Evolutionary conservation across 2,888 invertebrate species (phyloP), one percentile per base, ranked within the genome.

Genomic region (Xestia xanthographa): DNA sequence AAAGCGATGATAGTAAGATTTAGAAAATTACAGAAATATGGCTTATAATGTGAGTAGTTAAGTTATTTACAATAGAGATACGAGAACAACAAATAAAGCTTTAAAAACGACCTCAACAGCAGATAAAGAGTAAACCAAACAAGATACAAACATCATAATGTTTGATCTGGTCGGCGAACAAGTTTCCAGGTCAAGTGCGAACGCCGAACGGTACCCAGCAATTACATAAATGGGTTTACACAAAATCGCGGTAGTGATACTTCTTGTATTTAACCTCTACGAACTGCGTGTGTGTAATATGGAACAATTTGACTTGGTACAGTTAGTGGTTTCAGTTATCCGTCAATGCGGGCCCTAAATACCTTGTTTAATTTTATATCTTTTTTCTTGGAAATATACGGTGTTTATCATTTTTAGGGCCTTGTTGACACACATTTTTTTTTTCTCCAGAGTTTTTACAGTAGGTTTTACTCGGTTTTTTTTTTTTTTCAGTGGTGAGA

Each of bases 181-280:
- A 85, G 85, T 85, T 91, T 90, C 86, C 89, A 89, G 91, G 91
- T 92, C 90, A 90, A 88, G 88, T 92, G 91, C 92, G 91, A 89
- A 86, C 87, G 82, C 88, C 89, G 83, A 92, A 92, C 93, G 90
- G 91, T 91, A 91, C 89, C 85, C 84, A 77, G 90, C 89, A 92
- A 92, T 92, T 91, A 92, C 89, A 90, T 91, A 90, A 92, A 93
- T 91, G 85, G 86, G 89, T 90, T 90, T 86, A 88, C 85, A 90
- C 87, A 77, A 87, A 88, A 87, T 82, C 79, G 67, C 85, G 81
- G 84, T 84, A 87, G 76, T 81, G 67, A 83, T 83, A 77, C 80
- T 56, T 34, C 70, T 80, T 79, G 53, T 62, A 67, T 65, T 78
- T 77, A 75, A 84, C 81, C 75, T 72, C 67, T 62, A 58, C 65